These are phyloP conservation scores for Branchellion lobata DNA, from an alignment of 2,888 invertebrate genomes.

Conservation along the genomic window DNA sequence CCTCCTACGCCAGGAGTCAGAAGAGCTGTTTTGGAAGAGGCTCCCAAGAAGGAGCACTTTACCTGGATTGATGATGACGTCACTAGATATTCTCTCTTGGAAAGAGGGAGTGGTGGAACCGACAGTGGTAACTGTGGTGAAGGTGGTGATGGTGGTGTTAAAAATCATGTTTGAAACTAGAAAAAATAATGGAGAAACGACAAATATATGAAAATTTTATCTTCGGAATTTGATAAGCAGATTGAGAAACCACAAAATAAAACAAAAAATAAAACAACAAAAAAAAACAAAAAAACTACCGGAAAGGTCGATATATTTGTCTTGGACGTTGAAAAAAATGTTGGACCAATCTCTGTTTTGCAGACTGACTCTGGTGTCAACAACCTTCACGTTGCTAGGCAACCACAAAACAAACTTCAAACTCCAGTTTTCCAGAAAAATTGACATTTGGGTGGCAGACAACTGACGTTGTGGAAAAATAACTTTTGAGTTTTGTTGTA, in stretches of 20 bases:
- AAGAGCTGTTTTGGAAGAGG: conserved; percentile 55
- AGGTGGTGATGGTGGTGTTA: no score
- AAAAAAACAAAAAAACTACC: conserved; percentile 27
- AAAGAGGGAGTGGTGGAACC: no score
- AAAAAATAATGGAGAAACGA: no score
- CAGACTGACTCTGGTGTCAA: not conserved
- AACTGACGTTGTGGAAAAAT: not conserved
- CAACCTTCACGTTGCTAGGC: not conserved
- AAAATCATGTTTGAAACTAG: no score
- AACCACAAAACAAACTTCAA: conserved; percentile 8
- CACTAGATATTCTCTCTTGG: not conserved
- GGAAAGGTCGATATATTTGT: not conserved
- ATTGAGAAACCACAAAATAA: not conserved
- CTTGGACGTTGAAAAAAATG: not conserved
- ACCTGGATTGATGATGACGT: not conserved
- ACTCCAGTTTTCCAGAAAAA: conserved; percentile 28
- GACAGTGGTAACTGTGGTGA: no score
- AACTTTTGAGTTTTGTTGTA: no score
- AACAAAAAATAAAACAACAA: no score
- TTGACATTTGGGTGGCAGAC: not conserved
- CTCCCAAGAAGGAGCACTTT: conserved; percentile 54
- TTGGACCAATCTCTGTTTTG: conserved; percentile 6
- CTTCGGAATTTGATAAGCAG: no score
- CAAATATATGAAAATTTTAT: no score
- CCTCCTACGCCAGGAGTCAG: conserved; percentile 55